Conservation (phyloP, 2,888 invertebrate genomes). For the Polydrusus pterygomalis region DNA sequence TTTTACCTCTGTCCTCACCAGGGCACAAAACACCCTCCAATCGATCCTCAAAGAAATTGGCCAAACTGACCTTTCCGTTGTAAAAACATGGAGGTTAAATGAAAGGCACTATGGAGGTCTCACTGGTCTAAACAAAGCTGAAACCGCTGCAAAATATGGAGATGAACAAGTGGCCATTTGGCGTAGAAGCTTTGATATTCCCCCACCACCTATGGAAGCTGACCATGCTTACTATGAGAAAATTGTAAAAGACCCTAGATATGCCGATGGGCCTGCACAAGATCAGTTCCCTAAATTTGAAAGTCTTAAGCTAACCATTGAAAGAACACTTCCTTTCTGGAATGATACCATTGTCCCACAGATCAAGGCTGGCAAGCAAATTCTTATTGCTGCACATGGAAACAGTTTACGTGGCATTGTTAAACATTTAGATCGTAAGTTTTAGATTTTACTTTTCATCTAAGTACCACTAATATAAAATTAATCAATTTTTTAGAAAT, state of each 20-base stretch:
- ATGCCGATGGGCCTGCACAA: constrained; percentile 80
- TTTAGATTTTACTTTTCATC: constrained; percentile 22
- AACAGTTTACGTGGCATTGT: constrained; percentile 92
- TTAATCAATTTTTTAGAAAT: constrained; percentile 73
- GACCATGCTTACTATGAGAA: constrained; percentile 85
- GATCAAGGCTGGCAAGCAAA: constrained; percentile 86
- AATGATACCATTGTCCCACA: constrained; percentile 90
- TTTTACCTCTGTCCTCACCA: constrained; percentile 78
- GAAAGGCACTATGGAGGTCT: constrained; percentile 81
- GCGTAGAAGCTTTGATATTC: constrained; percentile 90
- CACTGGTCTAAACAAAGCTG: constrained; percentile 80
- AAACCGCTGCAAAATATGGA: constrained; percentile 80
- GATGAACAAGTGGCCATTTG: constrained; percentile 87
- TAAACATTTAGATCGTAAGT: constrained; percentile 77
- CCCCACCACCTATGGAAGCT: constrained; percentile 89
- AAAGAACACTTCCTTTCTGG: constrained; percentile 92
- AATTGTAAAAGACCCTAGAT: constrained; percentile 86
- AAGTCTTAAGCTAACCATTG: constrained; percentile 89
- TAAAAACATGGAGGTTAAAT: constrained; percentile 79
- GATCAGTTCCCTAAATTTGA: constrained; percentile 90
- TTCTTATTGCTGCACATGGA: constrained; percentile 92
- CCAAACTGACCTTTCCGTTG: constrained; percentile 74
- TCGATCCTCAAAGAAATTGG: constrained; percentile 76
- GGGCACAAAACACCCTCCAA: constrained; percentile 77
- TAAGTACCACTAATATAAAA: constrained; percentile 12